Conservation (phyloP, 2,797 vertebrate genomes). For the Gobionotothen gibberifrons region DNA sequence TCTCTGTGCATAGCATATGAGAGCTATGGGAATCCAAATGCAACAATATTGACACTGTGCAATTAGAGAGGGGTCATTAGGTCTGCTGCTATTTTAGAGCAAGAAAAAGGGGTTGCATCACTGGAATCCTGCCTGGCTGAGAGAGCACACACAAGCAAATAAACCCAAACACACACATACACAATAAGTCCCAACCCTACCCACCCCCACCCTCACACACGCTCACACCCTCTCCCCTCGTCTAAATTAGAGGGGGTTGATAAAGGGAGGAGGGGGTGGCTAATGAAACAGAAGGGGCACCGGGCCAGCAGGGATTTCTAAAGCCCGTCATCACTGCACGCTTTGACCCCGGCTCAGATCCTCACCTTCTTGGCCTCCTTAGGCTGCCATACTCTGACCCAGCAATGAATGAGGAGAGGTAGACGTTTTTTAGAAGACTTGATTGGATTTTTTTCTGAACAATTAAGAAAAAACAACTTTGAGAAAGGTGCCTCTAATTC, state of each 20-base stretch:
- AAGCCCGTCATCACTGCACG: slow-evolving; percentile 52
- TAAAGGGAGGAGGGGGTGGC: slow-evolving; percentile 62
- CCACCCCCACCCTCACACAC: slow-evolving; percentile 12
- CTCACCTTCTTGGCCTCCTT: slow-evolving; percentile 43
- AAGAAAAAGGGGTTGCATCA: slow-evolving; percentile 66
- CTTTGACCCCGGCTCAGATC: slow-evolving; percentile 66
- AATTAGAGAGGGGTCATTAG: slow-evolving; percentile 83
- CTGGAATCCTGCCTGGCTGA: slow-evolving; percentile 60
- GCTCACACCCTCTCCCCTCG: slow-evolving; percentile 8
- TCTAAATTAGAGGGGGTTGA: slow-evolving; percentile 76
- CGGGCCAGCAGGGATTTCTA: slow-evolving; percentile 60
- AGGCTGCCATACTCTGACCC: slow-evolving; percentile 34
- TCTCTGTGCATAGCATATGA: slow-evolving; percentile 74
- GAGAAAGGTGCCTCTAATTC: slow-evolving; percentile 5
- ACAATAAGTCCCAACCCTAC: not conserved
- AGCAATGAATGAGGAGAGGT: slow-evolving; percentile 18
- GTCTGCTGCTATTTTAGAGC: slow-evolving; percentile 66
- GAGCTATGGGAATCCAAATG: slow-evolving; percentile 81
- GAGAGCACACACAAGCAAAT: slow-evolving; percentile 27
- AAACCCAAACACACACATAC: slow-evolving; percentile 27
- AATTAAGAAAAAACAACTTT: not conserved
- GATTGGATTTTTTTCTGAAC: slow-evolving; percentile 58
- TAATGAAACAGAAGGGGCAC: slow-evolving; percentile 86
- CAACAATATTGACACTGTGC: slow-evolving; percentile 85
- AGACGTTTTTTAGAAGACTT: slow-evolving; percentile 42